Percentiles rank a stretch among this genome's conserved stretches.
phyloP scores from a whole-genome alignment of 2,888 invertebrate genomes.

The Drosophila testacea region DNA sequence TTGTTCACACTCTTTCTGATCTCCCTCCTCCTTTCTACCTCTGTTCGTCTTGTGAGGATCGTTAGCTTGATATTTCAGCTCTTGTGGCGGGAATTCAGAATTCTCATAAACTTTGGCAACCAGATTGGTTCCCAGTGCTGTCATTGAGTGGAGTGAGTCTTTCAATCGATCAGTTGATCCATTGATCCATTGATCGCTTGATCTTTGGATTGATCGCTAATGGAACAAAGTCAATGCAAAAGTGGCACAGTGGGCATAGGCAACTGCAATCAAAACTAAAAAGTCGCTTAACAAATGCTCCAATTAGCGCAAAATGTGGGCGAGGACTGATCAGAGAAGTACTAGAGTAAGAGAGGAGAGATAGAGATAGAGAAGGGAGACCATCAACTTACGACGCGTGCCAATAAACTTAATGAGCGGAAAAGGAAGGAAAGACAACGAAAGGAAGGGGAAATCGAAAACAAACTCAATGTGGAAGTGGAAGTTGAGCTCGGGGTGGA shows the following conservation, averaged over 20 bases:
- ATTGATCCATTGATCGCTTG: neutral
- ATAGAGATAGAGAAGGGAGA: neutral
- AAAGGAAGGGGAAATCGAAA: slow-evolving; percentile 11
- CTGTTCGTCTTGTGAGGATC: neutral
- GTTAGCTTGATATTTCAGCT: neutral
- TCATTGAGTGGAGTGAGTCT: neutral
- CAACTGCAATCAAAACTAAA: slow-evolving; percentile 40
- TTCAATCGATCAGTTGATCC: slow-evolving; percentile 1
- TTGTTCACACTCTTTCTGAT: neutral
- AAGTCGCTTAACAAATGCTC: slow-evolving; percentile 56
- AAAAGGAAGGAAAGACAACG: slow-evolving; percentile 16
- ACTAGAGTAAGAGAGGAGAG: neutral
- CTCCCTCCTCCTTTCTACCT: too few relatives aligned
- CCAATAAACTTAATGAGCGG: slow-evolving; percentile 45
- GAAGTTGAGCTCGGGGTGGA: slow-evolving; percentile 11
- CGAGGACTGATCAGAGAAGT: neutral
- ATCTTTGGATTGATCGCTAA: slow-evolving; percentile 32
- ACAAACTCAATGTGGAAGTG: slow-evolving; percentile 14
- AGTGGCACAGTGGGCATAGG: slow-evolving; percentile 32
- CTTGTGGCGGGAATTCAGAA: neutral
- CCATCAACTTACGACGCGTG: slow-evolving; percentile 29
- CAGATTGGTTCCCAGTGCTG: neutral
- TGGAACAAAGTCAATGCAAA: slow-evolving; percentile 23
- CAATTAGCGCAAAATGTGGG: slow-evolving; percentile 55
- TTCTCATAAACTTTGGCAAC: neutral